phyloP scores from a whole-genome alignment of 2,888 invertebrate species.

The Ormyrus rosae region DNA sequence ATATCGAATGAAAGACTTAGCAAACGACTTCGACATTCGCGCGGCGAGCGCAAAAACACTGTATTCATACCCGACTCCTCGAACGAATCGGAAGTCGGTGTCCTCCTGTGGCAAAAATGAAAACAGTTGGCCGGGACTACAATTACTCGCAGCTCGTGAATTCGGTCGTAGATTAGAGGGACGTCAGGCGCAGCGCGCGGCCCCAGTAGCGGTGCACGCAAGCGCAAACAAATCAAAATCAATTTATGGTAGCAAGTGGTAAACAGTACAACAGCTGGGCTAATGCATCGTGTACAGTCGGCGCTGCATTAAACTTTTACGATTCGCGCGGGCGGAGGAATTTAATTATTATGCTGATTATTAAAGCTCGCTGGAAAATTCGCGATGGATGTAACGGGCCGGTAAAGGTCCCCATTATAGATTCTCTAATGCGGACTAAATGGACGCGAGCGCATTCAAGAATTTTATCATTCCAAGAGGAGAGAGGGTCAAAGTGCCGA shows the following conservation, averaged over 20 bases:
- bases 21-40: too few species aligned
- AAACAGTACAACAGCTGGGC: conserved; percentile 12
- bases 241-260: conserved; percentile 34
- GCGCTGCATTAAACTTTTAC: conserved; percentile 41
- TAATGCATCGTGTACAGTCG: conserved; percentile 26
- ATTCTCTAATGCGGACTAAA: too few species aligned
- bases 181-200: conserved; percentile 23
- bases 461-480: too few species aligned
- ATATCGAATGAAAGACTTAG: too few species aligned
- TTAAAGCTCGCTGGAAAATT: conserved; percentile 6
- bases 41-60: too few species aligned
- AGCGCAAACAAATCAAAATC: conserved; percentile 49
- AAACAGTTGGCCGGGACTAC: background rate
- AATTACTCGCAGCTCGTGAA: conserved; percentile 35
- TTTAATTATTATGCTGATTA: conserved; percentile 41
- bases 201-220: background rate
- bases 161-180: conserved; percentile 22
- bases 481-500: too few species aligned
- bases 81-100: too few species aligned
- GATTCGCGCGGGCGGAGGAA: background rate
- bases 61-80: too few species aligned
- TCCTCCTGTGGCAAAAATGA: background rate
- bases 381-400: conserved; percentile 20
- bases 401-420: conserved; percentile 20
- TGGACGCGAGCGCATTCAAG: too few species aligned